phyloP scores from a whole-genome alignment of 2,113 vertebrate species.

The Condylura cristata region DNA sequence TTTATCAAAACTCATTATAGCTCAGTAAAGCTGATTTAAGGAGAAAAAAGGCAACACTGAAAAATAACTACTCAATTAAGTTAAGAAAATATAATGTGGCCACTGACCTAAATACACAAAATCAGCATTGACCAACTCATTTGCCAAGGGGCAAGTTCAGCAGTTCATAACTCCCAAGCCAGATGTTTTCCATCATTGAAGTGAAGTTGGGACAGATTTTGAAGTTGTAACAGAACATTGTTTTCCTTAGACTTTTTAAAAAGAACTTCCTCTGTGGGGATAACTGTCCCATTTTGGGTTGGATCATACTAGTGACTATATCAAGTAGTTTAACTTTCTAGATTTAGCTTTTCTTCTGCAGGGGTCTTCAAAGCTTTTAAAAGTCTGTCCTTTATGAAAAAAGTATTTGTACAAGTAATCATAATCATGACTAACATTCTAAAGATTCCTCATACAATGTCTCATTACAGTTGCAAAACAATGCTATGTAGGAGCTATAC shows the following conservation, averaged over 20 bases:
- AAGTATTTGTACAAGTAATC: not conserved
- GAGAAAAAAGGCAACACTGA: not conserved
- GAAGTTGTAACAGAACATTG: not conserved
- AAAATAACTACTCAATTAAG: not conserved
- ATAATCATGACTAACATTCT: not conserved
- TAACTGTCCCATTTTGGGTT: not conserved
- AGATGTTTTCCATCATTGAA: not conserved
- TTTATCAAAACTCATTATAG: not conserved
- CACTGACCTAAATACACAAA: not conserved
- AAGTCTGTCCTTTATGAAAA: not conserved
- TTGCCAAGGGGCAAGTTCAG: not conserved
- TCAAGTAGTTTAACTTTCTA: not conserved
- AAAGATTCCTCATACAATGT: not conserved
- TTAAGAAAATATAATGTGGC: constrained; percentile 7
- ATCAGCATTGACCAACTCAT: not conserved
- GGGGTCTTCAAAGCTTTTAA: not conserved
- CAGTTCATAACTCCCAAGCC: not conserved
- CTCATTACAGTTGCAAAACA: not conserved
- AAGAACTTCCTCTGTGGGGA: not conserved
- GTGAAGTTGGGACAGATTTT: not conserved
- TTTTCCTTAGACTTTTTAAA: not conserved
- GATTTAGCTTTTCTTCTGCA: not conserved
- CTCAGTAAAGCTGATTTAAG: not conserved
- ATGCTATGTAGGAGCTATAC: not conserved
- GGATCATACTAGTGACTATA: not conserved